Base-by-base conservation (phyloP, 2,113 vertebrate species). In the Sebastes fasciatus region DNA sequence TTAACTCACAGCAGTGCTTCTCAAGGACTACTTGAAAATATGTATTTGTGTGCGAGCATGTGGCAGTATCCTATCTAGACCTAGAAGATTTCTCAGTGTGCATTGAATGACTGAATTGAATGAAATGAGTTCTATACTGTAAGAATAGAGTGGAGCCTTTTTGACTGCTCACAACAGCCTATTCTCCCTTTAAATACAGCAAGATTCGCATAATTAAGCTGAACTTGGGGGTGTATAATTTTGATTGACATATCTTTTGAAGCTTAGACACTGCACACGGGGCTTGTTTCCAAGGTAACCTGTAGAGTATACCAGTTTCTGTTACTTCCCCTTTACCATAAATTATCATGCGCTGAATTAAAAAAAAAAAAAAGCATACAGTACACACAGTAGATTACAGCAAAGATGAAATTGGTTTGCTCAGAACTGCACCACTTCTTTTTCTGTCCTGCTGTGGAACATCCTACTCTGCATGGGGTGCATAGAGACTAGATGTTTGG, bases 261-360 rank as follows among this genome's bases (percentile, higher is more conserved):
- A 78, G 71, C 65, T 62, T 23, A 65, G 17, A 82, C 65, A 78
- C n/a, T 64, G 34, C 19, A 60, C 62, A 64, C 11, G 6, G 7
- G 48, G 70, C 84, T 80, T 74, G 89, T 92, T 92, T 91, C 89
- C 89, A 89, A 60, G 84, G 88, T 81, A 89, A 91, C 86, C 61
- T 45, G 48, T 82, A 34, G 34, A 34, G 34, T 34, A 60, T 12
- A 83, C 57, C 45, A 75, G 73, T 26, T 63, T 43, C 48, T 42
- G 40, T 45, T 69, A 46, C 26, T 60, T 68, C 43, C n/a, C 77
- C 55, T 80, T 66, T 52, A 46, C n/a, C 65, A 73, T 58, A 65
- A 48, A 84, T 70, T 7, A 75, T 23, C 14, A 74, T n/a, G 19
- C 16, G 19, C 5, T 8, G 40, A 55, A 17, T 40, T 14, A 14